These are phyloP conservation scores for Etheostoma perlongum DNA, from an alignment of 2,797 vertebrate species.

Conservation along the genomic window DNA sequence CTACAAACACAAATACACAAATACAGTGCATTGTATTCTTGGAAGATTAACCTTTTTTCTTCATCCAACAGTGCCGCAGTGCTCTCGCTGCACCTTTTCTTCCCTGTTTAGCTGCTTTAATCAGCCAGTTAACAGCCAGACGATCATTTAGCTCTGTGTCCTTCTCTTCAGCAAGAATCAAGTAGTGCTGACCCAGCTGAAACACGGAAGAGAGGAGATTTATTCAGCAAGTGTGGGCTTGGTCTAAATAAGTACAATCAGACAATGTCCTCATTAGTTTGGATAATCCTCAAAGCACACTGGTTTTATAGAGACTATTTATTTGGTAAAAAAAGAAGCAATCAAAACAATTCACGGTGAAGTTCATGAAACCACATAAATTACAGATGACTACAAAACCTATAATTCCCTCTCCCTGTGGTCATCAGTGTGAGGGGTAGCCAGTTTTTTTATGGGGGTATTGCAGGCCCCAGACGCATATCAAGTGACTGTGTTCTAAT, in stretches of 20 bases:
- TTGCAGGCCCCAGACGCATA: constrained; percentile 28
- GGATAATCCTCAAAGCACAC: neutral
- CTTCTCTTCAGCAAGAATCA: constrained; percentile 87
- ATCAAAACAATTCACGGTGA: neutral
- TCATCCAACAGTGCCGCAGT: constrained; percentile 90
- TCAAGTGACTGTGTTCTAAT: constrained; percentile 77
- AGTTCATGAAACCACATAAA: neutral
- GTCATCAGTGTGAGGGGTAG: constrained; percentile 5
- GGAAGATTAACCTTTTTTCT: constrained; percentile 87
- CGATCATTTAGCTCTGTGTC: constrained; percentile 89
- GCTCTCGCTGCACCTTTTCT: constrained; percentile 88
- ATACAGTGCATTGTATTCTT: neutral
- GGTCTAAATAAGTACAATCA: neutral
- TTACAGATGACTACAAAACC: constrained; percentile 12
- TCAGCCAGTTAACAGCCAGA: constrained; percentile 90
- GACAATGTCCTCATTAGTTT: neutral
- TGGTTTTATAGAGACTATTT: neutral
- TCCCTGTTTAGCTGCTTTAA: constrained; percentile 94
- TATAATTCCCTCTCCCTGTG: constrained; percentile 21
- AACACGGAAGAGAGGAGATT: constrained; percentile 35
- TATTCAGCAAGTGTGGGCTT: neutral
- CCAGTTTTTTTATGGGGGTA: neutral
- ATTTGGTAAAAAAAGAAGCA: neutral
- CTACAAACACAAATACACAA: neutral
- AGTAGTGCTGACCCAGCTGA: constrained; percentile 92